Evolutionary conservation across 1,140 invertebrate genomes (phyloP).

Genomic region (Hypsibius dujardini): DNA sequence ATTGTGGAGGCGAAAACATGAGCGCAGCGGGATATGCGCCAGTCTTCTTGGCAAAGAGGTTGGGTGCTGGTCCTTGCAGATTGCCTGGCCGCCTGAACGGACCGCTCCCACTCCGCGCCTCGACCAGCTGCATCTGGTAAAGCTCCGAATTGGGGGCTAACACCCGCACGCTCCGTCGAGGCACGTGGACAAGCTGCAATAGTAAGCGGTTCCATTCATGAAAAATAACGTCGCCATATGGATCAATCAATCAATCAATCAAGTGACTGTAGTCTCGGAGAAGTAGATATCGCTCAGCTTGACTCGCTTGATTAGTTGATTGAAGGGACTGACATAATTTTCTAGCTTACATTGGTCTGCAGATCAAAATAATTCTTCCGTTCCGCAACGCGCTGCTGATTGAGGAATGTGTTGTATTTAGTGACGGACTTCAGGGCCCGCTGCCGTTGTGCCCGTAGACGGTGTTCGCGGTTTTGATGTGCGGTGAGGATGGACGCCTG

Average conservation of each 20-base stretch:
- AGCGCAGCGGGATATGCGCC: neutral
- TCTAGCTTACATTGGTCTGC: constrained; percentile 9
- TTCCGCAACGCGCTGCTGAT: neutral
- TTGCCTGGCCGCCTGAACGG: neutral
- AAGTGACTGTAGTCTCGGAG: neutral
- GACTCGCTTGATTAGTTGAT: neutral
- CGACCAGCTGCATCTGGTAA: neutral
- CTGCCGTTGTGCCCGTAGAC: neutral
- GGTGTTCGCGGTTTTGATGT: constrained; percentile 40
- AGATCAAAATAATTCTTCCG: constrained; percentile 4
- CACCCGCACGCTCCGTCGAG: neutral
- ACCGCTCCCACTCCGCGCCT: neutral
- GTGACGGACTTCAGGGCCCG: neutral
- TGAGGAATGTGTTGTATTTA: constrained; percentile 1
- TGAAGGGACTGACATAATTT: neutral
- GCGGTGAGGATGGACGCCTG: no score
- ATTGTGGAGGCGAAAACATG: neutral
- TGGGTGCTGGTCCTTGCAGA: neutral
- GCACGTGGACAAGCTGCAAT: constrained; percentile 6
- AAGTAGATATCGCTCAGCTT: no score
- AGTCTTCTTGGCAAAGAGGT: neutral
- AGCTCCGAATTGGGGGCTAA: neutral
- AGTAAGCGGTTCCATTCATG: neutral
- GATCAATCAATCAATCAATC: constrained; percentile 5
- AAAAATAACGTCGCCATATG: neutral